Percentiles rank a stretch among this genome's conserved stretches.
These are phyloP conservation scores for Ophioderma brevispina DNA, from an alignment of 35 echinoderm and acorn worm species.

Conservation along the genomic window DNA sequence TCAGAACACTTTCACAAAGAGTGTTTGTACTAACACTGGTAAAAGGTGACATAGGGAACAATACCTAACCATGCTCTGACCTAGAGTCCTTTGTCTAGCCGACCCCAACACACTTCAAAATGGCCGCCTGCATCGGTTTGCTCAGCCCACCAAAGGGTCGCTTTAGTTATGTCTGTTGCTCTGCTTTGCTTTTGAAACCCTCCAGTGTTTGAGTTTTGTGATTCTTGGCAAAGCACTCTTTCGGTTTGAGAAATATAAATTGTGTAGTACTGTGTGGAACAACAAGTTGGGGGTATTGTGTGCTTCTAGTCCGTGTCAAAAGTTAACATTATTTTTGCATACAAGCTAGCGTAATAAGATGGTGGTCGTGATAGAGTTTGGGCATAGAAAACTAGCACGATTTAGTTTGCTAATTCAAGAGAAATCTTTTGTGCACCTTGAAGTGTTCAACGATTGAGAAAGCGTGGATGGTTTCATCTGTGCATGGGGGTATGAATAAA, in stretches of 20 bases:
- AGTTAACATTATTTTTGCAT: slow-evolving; percentile 5
- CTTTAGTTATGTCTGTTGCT: background rate
- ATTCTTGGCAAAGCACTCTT: background rate
- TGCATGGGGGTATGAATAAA: too few species aligned
- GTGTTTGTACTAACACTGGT: too few species aligned
- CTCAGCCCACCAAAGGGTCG: background rate
- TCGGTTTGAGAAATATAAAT: background rate
- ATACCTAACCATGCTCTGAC: background rate
- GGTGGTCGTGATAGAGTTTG: too few species aligned
- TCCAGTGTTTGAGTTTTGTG: slow-evolving; percentile 1
- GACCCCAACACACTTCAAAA: background rate
- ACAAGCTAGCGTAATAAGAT: background rate
- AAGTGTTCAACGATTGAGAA: too few species aligned
- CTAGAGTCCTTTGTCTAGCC: background rate
- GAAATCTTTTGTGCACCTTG: too few species aligned
- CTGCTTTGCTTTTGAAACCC: background rate
- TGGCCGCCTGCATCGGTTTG: background rate
- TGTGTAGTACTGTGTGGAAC: background rate
- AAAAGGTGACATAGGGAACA: background rate
- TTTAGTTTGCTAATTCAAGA: too few species aligned
- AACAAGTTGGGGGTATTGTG: background rate
- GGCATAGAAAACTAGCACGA: too few species aligned
- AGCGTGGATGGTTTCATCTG: too few species aligned
- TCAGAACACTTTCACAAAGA: too few species aligned
- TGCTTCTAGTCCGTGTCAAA: background rate